phyloP scores from a whole-genome alignment of 1,140 invertebrate genomes.

The Penaeus vannamei region DNA sequence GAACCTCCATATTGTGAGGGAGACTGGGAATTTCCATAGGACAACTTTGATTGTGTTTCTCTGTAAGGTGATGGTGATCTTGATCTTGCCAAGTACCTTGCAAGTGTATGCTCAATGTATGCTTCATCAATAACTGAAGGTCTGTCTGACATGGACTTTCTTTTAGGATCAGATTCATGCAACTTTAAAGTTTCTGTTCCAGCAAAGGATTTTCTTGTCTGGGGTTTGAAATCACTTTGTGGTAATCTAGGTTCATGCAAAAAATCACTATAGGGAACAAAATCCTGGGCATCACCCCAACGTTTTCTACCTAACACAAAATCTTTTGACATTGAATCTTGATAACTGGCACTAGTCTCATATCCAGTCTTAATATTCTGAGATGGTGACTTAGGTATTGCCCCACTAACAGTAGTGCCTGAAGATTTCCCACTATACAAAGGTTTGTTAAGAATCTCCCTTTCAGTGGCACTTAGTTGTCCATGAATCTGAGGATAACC shows the following conservation, averaged over 20 bases:
- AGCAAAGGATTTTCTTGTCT: slow-evolving; percentile 49
- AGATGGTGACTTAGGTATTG: background rate
- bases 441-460: too few species aligned
- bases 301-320: slow-evolving; percentile 10
- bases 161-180: slow-evolving; percentile 31
- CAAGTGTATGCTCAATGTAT: slow-evolving; percentile 52
- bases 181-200: slow-evolving; percentile 23
- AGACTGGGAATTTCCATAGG: slow-evolving; percentile 25
- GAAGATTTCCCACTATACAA: too few species aligned
- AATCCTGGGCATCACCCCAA: slow-evolving; percentile 38
- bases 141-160: slow-evolving; percentile 47
- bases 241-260: background rate
- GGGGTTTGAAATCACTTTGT: slow-evolving; percentile 25
- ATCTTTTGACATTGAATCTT: slow-evolving; percentile 8
- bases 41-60: background rate
- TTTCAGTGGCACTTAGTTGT: too few species aligned
- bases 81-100: slow-evolving; percentile 37
- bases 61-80: slow-evolving; percentile 50
- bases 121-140: slow-evolving; percentile 41
- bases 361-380: slow-evolving; percentile 1
- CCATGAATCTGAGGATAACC: too few species aligned
- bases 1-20: slow-evolving; percentile 17
- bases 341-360: background rate
- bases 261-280: slow-evolving; percentile 13
- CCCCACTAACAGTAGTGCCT: too few species aligned